Base-by-base conservation (phyloP, 2,888 invertebrate species). In the Sericinus montela region DNA sequence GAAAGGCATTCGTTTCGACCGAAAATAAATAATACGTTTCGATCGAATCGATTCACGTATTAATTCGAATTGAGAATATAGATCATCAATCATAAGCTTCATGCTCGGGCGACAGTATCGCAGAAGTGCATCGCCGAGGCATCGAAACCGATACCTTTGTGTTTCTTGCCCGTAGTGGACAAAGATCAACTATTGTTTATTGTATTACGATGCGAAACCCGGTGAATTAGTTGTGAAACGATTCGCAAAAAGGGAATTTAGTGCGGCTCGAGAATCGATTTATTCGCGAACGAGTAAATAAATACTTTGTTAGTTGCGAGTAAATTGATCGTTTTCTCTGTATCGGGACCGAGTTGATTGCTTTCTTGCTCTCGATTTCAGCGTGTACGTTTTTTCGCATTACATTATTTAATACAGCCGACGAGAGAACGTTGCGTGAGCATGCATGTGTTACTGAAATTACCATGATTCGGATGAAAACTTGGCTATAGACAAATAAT, bases 21-120 rank as follows among this genome's bases (percentile, higher is more conserved):
- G 67, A 75, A 80, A 83, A 80, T 83, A 76, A 79, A 82, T 78
- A 72, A 78, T 80, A 75, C 70, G 80, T 23, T 81, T 66, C 58
- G 62, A 59, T 59, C 54, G 62, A 69, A 71, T 74, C 76, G 74
- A 75, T 75, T 75, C 80, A 76, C 71, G 78, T 80, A 77, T 82
- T 81, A 76, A 82, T 80, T 80, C 77, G 65, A 68, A 75, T 74
- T 63, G 65, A 65, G 70, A 68, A 75, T 77, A 78, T 79, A 72
- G 73, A 57, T 62, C 83, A 80, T 86, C 83, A 80, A 85, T 87
- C 86, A 85, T 85, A 85, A 78, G 58, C 60, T 64, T 66, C 73
- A 65, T 72, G 69, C 71, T 63, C 65, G 45, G 52, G 54, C 53
- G 77, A 80, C 79, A 68, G 68, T 80, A 84, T 84, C 84, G 62